phyloP scores from a whole-genome alignment of 2,113 vertebrate genomes.

The Pluvianellus socialis region DNA sequence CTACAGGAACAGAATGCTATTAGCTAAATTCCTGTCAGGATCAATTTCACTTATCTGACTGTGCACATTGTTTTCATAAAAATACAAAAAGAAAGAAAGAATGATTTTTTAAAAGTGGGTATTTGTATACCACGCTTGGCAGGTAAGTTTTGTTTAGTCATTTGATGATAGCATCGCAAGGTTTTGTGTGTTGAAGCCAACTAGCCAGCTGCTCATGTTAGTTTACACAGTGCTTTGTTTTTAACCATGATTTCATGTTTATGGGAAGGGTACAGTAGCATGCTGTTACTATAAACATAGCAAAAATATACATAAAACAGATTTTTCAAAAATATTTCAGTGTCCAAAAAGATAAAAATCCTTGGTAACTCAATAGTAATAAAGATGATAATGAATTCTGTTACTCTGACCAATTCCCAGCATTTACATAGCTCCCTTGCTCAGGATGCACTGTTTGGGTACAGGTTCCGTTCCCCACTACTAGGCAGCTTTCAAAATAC shows the following conservation, averaged over 20 bases:
- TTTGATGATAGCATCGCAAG: not conserved
- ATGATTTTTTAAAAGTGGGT: not conserved
- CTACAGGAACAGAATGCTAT: not conserved
- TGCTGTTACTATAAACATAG: not conserved
- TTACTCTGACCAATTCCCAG: not conserved
- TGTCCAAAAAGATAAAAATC: not conserved
- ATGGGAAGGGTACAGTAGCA: not conserved
- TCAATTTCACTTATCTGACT: not conserved
- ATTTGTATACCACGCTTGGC: not conserved
- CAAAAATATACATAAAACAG: not conserved
- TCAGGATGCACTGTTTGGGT: accelerated
- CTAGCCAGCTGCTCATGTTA: not conserved
- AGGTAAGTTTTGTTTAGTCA: not conserved
- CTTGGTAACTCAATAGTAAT: not conserved
- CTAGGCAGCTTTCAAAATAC: not conserved
- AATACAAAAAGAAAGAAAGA: not conserved
- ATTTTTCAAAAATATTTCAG: not conserved
- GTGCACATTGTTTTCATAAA: not conserved
- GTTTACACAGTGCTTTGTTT: not conserved
- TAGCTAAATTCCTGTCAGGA: not conserved
- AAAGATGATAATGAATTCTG: not conserved
- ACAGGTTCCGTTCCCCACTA: not conserved
- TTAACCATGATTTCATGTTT: not conserved
- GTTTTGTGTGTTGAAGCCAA: not conserved
- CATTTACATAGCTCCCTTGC: not conserved